Evolutionary conservation across 2,888 invertebrate genomes (phyloP).

Genomic region (Drosophila pegasa): DNA sequence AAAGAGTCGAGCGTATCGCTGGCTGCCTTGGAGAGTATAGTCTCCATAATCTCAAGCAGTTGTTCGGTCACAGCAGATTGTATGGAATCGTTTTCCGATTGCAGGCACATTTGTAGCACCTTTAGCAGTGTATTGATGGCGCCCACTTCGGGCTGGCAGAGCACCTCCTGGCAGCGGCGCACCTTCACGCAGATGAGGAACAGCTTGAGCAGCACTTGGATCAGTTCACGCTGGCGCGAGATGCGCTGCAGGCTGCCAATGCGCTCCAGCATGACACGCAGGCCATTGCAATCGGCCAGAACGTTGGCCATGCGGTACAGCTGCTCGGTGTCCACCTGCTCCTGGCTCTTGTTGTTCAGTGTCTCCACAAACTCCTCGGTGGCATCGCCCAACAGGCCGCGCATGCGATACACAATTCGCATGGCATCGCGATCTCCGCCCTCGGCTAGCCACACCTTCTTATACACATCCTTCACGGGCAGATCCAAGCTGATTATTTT

Average conservation of each 20-base stretch:
- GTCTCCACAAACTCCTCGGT: slow-evolving; percentile 99
- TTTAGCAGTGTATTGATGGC: slow-evolving; percentile 93
- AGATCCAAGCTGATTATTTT: slow-evolving; percentile 99
- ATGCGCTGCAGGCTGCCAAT: slow-evolving; percentile 94
- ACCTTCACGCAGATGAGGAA: slow-evolving; percentile 96
- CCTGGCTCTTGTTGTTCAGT: slow-evolving; percentile 93
- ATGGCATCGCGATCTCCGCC: slow-evolving; percentile 97
- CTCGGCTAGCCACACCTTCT: slow-evolving; percentile 94
- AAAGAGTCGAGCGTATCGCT: slow-evolving; percentile 93
- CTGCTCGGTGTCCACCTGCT: slow-evolving; percentile 96
- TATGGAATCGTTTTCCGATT: slow-evolving; percentile 88
- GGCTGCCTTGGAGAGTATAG: slow-evolving; percentile 95
- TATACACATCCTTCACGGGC: slow-evolving; percentile 96
- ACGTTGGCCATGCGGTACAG: slow-evolving; percentile 96
- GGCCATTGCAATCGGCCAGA: slow-evolving; percentile 90
- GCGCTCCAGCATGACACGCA: slow-evolving; percentile 92
- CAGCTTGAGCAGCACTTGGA: slow-evolving; percentile 95
- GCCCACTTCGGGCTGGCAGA: slow-evolving; percentile 93
- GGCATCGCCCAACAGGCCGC: slow-evolving; percentile 98
- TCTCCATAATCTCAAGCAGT: slow-evolving; percentile 97
- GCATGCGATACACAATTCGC: slow-evolving; percentile 98
- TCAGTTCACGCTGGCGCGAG: slow-evolving; percentile 93
- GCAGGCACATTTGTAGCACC: slow-evolving; percentile 91
- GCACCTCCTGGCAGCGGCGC: slow-evolving; percentile 93
- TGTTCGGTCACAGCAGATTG: slow-evolving; percentile 94